These are phyloP conservation scores for Plumapathes pennacea DNA, from an alignment of 92 coral and sea anemone species.

Conservation along the genomic window DNA sequence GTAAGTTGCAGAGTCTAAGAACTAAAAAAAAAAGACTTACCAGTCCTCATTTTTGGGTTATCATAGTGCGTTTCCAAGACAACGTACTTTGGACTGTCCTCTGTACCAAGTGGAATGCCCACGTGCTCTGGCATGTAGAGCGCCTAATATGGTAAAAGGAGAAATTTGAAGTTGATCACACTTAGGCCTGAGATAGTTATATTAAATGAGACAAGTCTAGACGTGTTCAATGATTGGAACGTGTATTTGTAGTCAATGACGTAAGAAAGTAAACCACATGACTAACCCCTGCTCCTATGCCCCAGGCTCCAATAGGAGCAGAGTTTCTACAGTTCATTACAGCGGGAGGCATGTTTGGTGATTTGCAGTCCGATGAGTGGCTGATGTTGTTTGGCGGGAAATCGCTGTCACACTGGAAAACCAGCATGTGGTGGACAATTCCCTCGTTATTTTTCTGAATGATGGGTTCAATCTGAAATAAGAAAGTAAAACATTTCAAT, in stretches of 20 bases:
- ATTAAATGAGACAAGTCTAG: no score
- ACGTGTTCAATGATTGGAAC: no score
- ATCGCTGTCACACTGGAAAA: conserved; percentile 40
- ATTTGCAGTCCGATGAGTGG: conserved; percentile 10
- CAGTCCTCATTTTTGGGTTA: conserved; percentile 32
- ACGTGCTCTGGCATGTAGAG: conserved; percentile 55
- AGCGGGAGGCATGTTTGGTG: conserved; percentile 42
- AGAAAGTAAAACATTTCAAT: no score
- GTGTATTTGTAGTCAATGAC: no score
- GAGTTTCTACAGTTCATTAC: conserved; percentile 2
- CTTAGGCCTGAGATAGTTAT: no score
- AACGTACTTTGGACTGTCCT: conserved; percentile 31
- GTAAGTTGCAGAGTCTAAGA: no score
- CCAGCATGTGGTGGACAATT: conserved; percentile 55
- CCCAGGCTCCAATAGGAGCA: conserved; percentile 50
- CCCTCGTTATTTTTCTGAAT: conserved; percentile 57
- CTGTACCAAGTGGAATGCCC: conserved; percentile 52
- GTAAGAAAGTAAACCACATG: no score
- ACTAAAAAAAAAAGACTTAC: no score
- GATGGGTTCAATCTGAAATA: conserved; percentile 47
- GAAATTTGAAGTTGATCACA: no score
- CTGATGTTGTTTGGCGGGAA: conserved; percentile 31
- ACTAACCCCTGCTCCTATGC: conserved; percentile 58
- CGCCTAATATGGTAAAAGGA: no score
- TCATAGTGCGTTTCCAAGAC: conserved; percentile 60